Base-by-base conservation (phyloP, 1,140 invertebrate genomes). In the Camponotus vicinus region DNA sequence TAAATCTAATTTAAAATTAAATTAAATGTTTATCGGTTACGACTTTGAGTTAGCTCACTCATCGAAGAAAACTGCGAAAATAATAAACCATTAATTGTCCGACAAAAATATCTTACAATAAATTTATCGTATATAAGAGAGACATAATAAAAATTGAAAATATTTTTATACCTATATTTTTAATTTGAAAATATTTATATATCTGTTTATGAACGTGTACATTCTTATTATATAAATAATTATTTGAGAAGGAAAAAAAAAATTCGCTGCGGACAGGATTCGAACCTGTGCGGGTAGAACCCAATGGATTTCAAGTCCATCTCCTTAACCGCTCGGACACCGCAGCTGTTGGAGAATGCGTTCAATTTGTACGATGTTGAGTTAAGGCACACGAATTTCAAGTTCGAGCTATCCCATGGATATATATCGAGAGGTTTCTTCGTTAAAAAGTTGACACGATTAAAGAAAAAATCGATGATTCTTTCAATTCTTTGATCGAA, bases 281-380 rank as follows among this genome's bases (percentile, higher is more conserved):
- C 97, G 97, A 97, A 97, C 97, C 97, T 97, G 96, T 96, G 97
- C 97, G 97, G 97, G 97, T 96, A 97, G 95, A 96, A 96, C 97
- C 97, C 97, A 97, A 97, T 97, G 96, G 97, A 97, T 97, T 97
- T 97, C 97, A 97, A 97, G 96, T 97, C 97, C 96, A 97, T 96
- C 97, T 96, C 97, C 97, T 97, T 97, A 97, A 97, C 96, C 96
- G 96, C 96, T 96, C 96, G 96, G 95, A 95, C 95, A 96, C 96
- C 96, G 96, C 96, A 96, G 96, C 96, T 70, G 7, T 77, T 88
- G 52, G 49, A 49, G 45, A 27, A 9, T 1, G 0, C 0, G 2
- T 52, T 40, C 21, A 61, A 85, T 82, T 86, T 89, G 37, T 34
- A 21, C 0, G 0, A 63, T n/a, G 37, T 52, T 52, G 15, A 52